Evolutionary conservation across 30 jellyfish, hydroid and myxozoan genomes (phyloP).

Genomic region (Catostylus mosaicus): DNA sequence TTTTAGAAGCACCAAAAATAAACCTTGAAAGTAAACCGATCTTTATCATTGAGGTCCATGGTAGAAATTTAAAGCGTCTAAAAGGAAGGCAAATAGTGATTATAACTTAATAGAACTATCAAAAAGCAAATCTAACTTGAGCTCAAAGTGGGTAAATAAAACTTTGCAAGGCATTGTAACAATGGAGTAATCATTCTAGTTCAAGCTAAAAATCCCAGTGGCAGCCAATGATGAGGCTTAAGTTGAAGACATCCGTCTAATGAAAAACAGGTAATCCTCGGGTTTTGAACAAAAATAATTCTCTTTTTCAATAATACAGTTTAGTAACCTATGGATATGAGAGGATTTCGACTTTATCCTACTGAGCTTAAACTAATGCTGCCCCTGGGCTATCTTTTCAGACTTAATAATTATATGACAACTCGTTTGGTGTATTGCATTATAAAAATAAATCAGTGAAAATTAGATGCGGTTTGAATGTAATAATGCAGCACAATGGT

Average conservation of each 20-base stretch:
- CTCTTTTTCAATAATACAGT: conserved; percentile 22
- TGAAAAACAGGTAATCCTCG: conserved; percentile 18
- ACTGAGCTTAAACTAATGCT: conserved; percentile 15
- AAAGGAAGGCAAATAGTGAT: not conserved
- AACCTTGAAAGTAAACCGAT: conserved; percentile 3
- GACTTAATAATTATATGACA: conserved; percentile 8
- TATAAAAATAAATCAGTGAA: not conserved
- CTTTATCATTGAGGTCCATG: not conserved
- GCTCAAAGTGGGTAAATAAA: not conserved
- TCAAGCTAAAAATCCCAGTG: conserved; percentile 1
- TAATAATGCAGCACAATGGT: not conserved
- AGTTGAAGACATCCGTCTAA: conserved; percentile 5
- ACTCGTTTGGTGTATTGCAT: not conserved
- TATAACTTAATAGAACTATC: too few relatives aligned
- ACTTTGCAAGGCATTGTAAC: not conserved
- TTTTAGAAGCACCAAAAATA: not conserved
- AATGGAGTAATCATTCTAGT: not conserved
- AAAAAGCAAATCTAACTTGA: not conserved
- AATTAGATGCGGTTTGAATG: not conserved
- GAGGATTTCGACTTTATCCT: conserved; percentile 24
- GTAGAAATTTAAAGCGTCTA: not conserved
- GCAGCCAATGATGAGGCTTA: conserved; percentile 1
- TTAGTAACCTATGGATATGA: conserved; percentile 33
- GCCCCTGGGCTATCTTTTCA: conserved; percentile 28
- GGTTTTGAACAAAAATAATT: conserved; percentile 25